Base-by-base conservation (phyloP, 1,140 invertebrate genomes). In the Heliconius himera region DNA sequence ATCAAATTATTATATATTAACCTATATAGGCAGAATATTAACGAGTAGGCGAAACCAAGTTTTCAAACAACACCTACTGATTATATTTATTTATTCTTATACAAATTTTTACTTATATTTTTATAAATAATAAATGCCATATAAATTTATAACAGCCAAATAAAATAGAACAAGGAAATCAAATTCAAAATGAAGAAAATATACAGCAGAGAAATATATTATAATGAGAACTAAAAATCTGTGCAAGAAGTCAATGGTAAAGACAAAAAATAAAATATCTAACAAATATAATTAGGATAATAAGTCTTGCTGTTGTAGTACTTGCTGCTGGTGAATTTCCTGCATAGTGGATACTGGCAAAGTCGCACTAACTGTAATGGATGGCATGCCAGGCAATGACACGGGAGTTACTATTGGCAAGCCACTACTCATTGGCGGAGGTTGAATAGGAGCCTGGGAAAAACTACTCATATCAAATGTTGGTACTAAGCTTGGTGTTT, bases 331-430 rank as follows among this genome's bases (percentile, higher is more conserved):
- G 60, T 94, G 90, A 71, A 95, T 92, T 84, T 93, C 94, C 81
- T 95, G 91, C 88, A 95, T 92, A 4, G 94, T 94, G 8, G 91
- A 89, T 3, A 94, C 91, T 20, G 96, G 96, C 78, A 97, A 87
- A 49, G 96, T 96, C 26, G 97, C 96, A 88, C 96, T 97, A 2
- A 97, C 97, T n/a, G 97, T 97, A 79, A 97, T 97, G 8, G 97
- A 96, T 26, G 97, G 97, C 97, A 97, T 97, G 20, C 97, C 97
- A 29, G 97, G 97, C 79, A 97, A 91, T 51, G 96, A 96, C n/a
- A 98, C 96, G 0, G 97, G 97, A 1, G 96, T 97, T 36, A 97
- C 86, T 13, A 95, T 88, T 8, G 95, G 91, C 26, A 92, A 82
- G 72, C 90, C 95, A 80, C 83, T 91, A 79, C 87, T 88, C 70